phyloP scores from a whole-genome alignment of 1,140 invertebrate genomes.

The Meloidogyne hapla region DNA sequence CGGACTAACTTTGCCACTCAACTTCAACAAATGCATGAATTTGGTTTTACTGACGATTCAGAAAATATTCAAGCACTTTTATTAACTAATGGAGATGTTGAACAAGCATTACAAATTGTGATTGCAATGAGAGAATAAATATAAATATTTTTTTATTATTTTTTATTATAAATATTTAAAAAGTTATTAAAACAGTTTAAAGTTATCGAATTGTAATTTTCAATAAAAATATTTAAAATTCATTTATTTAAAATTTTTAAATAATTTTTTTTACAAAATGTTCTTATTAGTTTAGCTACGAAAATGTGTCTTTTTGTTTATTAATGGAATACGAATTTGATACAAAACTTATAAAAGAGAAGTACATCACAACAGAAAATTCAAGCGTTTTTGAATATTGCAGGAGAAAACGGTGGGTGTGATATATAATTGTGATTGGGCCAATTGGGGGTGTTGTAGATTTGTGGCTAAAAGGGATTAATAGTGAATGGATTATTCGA shows the following conservation, averaged over 20 bases:
- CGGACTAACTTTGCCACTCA: constrained; percentile 26
- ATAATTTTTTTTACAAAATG: too few relatives aligned
- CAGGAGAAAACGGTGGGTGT: not conserved
- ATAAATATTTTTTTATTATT: not conserved
- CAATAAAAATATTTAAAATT: not conserved
- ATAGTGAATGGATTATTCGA: not conserved
- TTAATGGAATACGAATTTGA: not conserved
- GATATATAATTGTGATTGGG: not conserved
- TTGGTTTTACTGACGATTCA: constrained; percentile 43
- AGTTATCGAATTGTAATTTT: too few relatives aligned
- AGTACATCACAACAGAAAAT: not conserved
- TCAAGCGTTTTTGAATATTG: not conserved
- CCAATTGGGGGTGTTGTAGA: too few relatives aligned
- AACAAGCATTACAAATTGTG: constrained; percentile 46
- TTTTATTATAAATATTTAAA: too few relatives aligned
- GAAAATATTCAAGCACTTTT: constrained; percentile 40
- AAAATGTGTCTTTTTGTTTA: not conserved
- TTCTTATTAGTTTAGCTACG: too few relatives aligned
- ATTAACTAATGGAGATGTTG: constrained; percentile 42
- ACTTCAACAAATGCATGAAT: constrained; percentile 45
- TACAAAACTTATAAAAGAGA: not conserved
- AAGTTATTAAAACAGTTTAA: too few relatives aligned
- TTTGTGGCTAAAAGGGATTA: not conserved
- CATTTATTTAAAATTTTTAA: not conserved
- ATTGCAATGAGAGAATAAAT: constrained; percentile 36